phyloP scores from a whole-genome alignment of 1,140 invertebrate genomes.

The Microvelia longipes region DNA sequence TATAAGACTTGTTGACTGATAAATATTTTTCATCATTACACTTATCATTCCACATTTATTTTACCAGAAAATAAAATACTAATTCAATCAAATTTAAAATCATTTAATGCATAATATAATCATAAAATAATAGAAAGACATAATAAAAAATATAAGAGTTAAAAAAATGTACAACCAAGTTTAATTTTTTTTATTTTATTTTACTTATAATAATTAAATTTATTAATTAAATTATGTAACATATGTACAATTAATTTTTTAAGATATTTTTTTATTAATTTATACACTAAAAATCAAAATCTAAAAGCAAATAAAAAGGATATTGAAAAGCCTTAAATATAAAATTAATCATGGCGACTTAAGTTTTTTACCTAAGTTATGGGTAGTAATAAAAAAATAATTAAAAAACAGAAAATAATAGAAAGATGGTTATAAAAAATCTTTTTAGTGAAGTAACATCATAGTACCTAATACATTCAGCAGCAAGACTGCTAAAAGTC shows the following conservation, averaged over 20 bases:
- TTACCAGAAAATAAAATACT: too few relatives aligned
- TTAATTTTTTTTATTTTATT: not conserved
- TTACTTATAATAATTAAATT: not conserved
- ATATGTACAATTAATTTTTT: not conserved
- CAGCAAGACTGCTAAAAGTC: too few relatives aligned
- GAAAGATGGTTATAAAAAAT: too few relatives aligned
- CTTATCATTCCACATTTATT: too few relatives aligned
- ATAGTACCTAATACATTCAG: too few relatives aligned
- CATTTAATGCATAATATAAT: not conserved
- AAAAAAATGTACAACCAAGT: not conserved
- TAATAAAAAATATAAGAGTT: not conserved
- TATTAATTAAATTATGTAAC: not conserved
- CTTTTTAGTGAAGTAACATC: too few relatives aligned
- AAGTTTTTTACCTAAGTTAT: too few relatives aligned
- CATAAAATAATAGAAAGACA: not conserved
- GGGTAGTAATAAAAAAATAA: too few relatives aligned
- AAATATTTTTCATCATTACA: too few relatives aligned
- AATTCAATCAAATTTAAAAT: too few relatives aligned
- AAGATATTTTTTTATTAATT: not conserved
- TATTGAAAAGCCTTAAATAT: not conserved
- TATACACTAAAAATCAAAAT: not conserved
- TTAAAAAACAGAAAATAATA: too few relatives aligned
- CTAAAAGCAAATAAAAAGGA: not conserved
- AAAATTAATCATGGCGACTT: not conserved
- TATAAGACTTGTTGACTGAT: too few relatives aligned